A percentile compares a stretch with the other conserved stretches of the same genome.
Evolutionary conservation across 2,797 vertebrate species (phyloP).

Genomic region (Morelia viridis): DNA sequence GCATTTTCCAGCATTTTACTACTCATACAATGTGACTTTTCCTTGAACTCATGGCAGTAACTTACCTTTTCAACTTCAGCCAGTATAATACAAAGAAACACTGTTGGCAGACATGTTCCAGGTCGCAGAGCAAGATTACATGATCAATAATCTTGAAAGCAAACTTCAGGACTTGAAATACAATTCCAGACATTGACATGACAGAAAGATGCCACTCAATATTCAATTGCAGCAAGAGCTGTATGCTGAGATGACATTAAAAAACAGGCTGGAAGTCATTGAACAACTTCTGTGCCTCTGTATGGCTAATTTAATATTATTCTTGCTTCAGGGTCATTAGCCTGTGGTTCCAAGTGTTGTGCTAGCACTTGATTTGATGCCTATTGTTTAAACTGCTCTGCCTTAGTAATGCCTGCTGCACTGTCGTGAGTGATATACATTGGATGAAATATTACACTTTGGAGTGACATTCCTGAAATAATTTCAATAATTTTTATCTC

Average conservation of each 20-base stretch:
- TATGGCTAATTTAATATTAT: neutral
- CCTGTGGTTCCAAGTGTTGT: constrained; percentile 18
- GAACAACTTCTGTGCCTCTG: neutral
- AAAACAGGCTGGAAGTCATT: neutral
- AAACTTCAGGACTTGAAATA: constrained; percentile 56
- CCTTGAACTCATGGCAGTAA: neutral
- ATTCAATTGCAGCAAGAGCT: rapidly evolving
- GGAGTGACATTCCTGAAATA: neutral
- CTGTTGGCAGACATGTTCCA: constrained; percentile 57
- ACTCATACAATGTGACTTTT: constrained; percentile 34
- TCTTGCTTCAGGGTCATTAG: constrained; percentile 17
- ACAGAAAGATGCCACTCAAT: constrained; percentile 33
- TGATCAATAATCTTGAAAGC: constrained; percentile 60
- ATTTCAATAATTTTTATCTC: neutral
- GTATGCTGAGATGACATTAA: neutral
- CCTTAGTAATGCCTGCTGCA: constrained; percentile 6
- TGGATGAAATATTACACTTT: neutral
- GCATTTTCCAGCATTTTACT: constrained; percentile 25
- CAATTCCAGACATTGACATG: neutral
- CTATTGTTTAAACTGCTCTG: neutral
- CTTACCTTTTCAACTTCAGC: constrained; percentile 47
- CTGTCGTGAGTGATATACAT: constrained; percentile 5
- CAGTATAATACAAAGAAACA: neutral
- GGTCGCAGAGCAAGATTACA: constrained; percentile 51
- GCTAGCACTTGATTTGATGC: neutral